A percentile compares a stretch with the other conserved stretches of the same genome.
phyloP scores from a whole-genome alignment of 2,113 vertebrate species.

The Puma concolor region DNA sequence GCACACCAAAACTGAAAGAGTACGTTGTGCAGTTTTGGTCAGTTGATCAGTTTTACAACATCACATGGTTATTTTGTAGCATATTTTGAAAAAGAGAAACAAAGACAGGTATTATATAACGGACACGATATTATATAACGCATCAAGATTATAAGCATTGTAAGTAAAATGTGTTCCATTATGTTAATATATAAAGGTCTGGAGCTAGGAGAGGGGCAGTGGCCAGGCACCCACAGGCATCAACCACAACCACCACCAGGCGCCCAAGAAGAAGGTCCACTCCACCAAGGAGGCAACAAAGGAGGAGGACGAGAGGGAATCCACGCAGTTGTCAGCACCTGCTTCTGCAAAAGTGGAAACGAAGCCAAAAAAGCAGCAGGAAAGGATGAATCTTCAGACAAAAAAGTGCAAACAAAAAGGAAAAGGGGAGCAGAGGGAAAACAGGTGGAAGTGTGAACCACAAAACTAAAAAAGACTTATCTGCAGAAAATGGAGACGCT shows the following conservation, averaged over 20 bases:
- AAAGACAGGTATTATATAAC: neutral
- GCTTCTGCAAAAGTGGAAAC: neutral
- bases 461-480: neutral
- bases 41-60: neutral
- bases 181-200: neutral
- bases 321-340: accelerated
- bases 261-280: neutral
- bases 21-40: neutral
- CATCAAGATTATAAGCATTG: neutral
- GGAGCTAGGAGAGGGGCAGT: neutral
- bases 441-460: neutral
- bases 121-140: neutral
- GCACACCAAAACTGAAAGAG: neutral
- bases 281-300: neutral
- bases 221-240: too few species aligned
- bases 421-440: neutral
- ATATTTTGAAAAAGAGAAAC: neutral
- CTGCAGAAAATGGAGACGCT: neutral
- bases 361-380: neutral
- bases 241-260: neutral
- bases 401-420: neutral
- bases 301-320: neutral
- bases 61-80: neutral
- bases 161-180: neutral
- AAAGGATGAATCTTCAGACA: neutral